Conservation (phyloP, 2,113 vertebrate genomes). For the Bambusicola thoracicus region DNA sequence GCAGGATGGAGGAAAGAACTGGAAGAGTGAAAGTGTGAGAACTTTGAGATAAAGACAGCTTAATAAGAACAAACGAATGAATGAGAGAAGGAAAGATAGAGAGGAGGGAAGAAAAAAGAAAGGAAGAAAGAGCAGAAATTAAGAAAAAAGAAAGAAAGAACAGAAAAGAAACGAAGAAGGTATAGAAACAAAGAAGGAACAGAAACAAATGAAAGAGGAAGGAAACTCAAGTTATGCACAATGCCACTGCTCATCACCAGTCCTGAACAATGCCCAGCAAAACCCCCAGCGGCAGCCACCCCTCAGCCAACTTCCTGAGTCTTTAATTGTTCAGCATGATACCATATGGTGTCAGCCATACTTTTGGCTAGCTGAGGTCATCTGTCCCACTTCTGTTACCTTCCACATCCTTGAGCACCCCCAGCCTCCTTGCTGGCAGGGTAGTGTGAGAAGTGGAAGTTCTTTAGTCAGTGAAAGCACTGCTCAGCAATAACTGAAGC, state of each 20-base stretch:
- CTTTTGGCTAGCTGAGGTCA: background rate
- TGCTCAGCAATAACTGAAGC: background rate
- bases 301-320: background rate
- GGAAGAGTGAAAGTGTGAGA: background rate
- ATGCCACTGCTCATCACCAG: background rate
- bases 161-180: background rate
- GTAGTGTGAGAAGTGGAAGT: background rate
- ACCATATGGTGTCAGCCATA: background rate
- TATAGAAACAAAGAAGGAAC: background rate
- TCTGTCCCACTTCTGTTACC: background rate
- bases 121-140: too few relatives aligned
- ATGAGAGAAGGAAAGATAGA: background rate
- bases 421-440: background rate
- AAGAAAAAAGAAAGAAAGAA: background rate
- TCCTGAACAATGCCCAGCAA: background rate
- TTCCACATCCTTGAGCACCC: background rate
- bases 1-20: background rate
- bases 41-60: background rate
- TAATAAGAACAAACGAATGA: background rate
- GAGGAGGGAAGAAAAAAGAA: too few relatives aligned
- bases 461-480: background rate
- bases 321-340: background rate
- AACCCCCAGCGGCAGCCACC: background rate
- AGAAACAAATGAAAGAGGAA: background rate
- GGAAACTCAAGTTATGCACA: background rate